These are phyloP conservation scores for Heteromyza rotundicornis DNA, from an alignment of 2,888 invertebrate species.

Conservation along the genomic window DNA sequence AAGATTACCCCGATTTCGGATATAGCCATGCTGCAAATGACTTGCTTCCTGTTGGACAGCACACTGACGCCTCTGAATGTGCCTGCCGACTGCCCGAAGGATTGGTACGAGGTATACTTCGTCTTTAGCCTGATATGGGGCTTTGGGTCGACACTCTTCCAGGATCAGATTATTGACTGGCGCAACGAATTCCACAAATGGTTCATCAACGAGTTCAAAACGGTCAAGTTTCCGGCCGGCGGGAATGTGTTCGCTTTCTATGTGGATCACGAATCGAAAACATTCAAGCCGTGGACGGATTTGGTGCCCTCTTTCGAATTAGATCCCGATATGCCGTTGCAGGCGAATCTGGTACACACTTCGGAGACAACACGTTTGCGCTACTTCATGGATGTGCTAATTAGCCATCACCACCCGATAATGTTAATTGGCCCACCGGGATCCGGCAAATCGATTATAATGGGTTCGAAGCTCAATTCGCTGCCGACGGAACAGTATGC, in stretches of 20 bases:
- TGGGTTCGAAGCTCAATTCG: slow-evolving; percentile 79
- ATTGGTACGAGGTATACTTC: slow-evolving; percentile 91
- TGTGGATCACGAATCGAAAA: slow-evolving; percentile 85
- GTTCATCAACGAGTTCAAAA: slow-evolving; percentile 92
- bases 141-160: slow-evolving; percentile 89
- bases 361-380: slow-evolving; percentile 86
- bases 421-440: slow-evolving; percentile 92
- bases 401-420: slow-evolving; percentile 79
- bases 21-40: slow-evolving; percentile 85
- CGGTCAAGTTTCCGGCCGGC: slow-evolving; percentile 82
- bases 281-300: slow-evolving; percentile 87
- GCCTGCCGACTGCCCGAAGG: slow-evolving; percentile 88
- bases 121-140: slow-evolving; percentile 91
- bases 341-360: slow-evolving; percentile 79
- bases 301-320: slow-evolving; percentile 79
- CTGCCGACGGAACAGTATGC: slow-evolving; percentile 76
- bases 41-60: slow-evolving; percentile 86
- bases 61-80: slow-evolving; percentile 80
- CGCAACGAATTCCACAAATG: slow-evolving; percentile 94
- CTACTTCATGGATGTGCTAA: slow-evolving; percentile 86
- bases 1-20: slow-evolving; percentile 91
- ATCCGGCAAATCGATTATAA: slow-evolving; percentile 91
- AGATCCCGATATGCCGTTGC: slow-evolving; percentile 86
- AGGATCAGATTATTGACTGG: slow-evolving; percentile 91
- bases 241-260: slow-evolving; percentile 89